Evolutionary conservation across 2,113 vertebrate genomes (phyloP).

Genomic region (Platichthys flesus): DNA sequence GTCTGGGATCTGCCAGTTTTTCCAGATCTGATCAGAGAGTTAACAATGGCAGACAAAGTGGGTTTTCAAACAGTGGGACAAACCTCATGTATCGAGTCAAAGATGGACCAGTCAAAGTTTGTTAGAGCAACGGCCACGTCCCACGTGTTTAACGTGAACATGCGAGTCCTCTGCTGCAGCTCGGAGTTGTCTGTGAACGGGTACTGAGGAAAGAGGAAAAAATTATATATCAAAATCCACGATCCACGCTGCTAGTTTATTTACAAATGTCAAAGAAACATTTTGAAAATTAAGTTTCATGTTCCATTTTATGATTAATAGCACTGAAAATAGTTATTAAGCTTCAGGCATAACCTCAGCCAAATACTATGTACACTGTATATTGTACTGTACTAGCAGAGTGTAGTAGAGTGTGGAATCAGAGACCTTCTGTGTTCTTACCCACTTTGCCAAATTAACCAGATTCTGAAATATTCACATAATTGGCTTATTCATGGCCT

Average conservation of each 20-base stretch:
- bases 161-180: conserved; percentile 88
- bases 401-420: too few relatives aligned
- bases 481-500: neutral
- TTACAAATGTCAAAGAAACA: too few relatives aligned
- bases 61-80: conserved; percentile 21
- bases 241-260: neutral
- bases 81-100: conserved; percentile 94
- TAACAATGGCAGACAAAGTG: too few relatives aligned
- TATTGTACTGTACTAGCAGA: too few relatives aligned
- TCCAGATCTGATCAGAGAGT: too few relatives aligned
- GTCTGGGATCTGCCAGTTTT: too few relatives aligned
- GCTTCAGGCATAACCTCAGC: neutral
- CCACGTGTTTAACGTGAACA: conserved; percentile 97
- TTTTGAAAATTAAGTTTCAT: too few relatives aligned
- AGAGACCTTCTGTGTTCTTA: too few relatives aligned
- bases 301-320: too few relatives aligned
- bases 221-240: neutral
- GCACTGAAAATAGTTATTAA: too few relatives aligned
- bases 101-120: conserved; percentile 94
- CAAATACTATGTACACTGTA: too few relatives aligned
- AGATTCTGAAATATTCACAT: too few relatives aligned
- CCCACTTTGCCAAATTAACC: neutral
- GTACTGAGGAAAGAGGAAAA: conserved; percentile 76
- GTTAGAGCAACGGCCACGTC: conserved; percentile 93
- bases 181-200: conserved; percentile 90